These are phyloP conservation scores for Cryptus viduatorius DNA, from an alignment of 2,888 invertebrate genomes.

Conservation along the genomic window DNA sequence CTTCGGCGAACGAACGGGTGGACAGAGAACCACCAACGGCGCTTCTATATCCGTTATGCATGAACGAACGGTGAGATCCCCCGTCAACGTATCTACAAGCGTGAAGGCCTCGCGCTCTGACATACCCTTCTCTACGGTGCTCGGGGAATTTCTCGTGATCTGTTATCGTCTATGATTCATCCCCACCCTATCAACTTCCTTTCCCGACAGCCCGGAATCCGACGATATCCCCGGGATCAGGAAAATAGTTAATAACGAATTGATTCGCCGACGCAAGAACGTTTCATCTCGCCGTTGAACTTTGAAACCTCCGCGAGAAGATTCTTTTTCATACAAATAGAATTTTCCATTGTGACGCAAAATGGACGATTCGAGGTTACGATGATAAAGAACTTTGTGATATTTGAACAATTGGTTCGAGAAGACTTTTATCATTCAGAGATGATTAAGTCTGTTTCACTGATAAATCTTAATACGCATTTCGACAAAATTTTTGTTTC, in stretches of 20 bases:
- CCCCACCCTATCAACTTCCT: background rate
- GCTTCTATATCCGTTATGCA: conserved; percentile 19
- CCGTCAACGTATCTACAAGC: conserved; percentile 19
- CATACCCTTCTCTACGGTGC: background rate
- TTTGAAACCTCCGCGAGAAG: no score
- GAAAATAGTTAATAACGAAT: background rate
- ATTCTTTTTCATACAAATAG: no score
- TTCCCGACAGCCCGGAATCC: background rate
- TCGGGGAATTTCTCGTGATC: background rate
- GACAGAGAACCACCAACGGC: conserved; percentile 23
- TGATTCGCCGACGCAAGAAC: background rate
- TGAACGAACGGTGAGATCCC: conserved; percentile 14
- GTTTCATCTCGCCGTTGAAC: no score
- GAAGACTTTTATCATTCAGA: no score
- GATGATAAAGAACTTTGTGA: no score
- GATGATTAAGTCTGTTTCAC: no score
- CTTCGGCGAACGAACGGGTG: conserved; percentile 16
- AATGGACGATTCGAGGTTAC: no score
- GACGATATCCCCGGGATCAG: background rate
- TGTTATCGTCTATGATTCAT: conserved; percentile 31
- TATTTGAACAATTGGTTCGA: no score
- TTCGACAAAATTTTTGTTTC: no score
- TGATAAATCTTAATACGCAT: no score
- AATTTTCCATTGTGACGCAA: no score
- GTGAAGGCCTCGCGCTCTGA: conserved; percentile 23